A percentile compares a stretch with the other conserved stretches of the same genome.
Conservation (phyloP, 2,113 vertebrate genomes). For the Pseudopodoces humilis region DNA sequence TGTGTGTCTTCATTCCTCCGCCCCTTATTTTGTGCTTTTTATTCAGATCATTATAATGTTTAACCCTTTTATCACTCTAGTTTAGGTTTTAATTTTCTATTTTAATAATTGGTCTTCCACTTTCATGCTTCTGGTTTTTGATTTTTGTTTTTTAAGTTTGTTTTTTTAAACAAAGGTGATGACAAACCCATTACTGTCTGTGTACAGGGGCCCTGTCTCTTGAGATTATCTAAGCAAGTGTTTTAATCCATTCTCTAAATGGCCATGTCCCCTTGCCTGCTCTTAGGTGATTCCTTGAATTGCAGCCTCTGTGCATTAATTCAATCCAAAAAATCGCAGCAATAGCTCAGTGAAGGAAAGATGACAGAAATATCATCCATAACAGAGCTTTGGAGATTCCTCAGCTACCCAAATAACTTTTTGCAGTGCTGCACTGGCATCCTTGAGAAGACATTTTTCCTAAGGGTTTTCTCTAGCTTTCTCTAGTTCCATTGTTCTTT, state of each 20-base stretch:
- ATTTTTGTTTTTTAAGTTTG: no score
- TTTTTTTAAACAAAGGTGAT: not conserved
- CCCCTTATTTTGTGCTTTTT: not conserved
- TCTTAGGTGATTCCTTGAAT: not conserved
- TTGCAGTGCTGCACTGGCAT: not conserved
- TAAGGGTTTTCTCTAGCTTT: not conserved
- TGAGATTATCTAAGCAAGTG: not conserved
- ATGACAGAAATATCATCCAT: not conserved
- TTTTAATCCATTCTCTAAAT: not conserved
- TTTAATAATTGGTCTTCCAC: not conserved
- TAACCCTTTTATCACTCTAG: not conserved
- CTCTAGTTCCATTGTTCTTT: not conserved
- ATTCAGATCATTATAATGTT: not conserved
- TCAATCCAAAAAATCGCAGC: not conserved
- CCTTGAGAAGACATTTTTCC: not conserved
- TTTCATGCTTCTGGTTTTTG: not conserved
- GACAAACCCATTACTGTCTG: not conserved
- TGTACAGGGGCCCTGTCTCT: not conserved
- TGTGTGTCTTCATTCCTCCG: not conserved
- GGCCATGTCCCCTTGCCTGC: not conserved
- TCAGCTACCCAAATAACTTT: not conserved
- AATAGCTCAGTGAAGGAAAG: not conserved
- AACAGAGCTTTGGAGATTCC: not conserved
- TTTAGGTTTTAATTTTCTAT: not conserved
- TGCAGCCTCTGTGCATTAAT: not conserved